Evolutionary conservation across 1,140 invertebrate genomes (phyloP).

Genomic region (Sinella curviseta): DNA sequence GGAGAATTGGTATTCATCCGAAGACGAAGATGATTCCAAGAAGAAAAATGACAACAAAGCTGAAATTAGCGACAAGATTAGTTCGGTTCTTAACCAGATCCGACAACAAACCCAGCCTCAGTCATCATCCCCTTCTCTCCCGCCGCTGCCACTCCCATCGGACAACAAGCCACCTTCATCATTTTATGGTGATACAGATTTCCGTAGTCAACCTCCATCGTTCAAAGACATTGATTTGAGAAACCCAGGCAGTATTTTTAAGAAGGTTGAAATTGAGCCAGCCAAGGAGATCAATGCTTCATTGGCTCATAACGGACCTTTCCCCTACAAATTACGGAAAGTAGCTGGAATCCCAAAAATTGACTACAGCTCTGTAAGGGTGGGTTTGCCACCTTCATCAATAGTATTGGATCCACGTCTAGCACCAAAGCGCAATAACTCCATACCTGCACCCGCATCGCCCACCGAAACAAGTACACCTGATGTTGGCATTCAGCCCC

Average conservation of each 20-base stretch:
- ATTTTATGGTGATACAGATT: slow-evolving; percentile 59
- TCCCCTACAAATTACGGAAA: slow-evolving; percentile 66
- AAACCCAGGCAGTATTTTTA: slow-evolving; percentile 29
- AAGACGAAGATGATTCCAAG: slow-evolving; percentile 71
- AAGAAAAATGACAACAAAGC: slow-evolving; percentile 64
- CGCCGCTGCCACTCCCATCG: not conserved
- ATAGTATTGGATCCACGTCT: slow-evolving; percentile 40
- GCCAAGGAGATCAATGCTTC: slow-evolving; percentile 83
- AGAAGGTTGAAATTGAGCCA: slow-evolving; percentile 65
- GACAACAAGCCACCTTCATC: not conserved
- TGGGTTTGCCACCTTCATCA: slow-evolving; percentile 55
- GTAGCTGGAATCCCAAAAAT: slow-evolving; percentile 68
- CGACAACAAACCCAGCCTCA: slow-evolving; percentile 14
- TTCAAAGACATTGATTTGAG: slow-evolving; percentile 45
- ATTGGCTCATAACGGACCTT: slow-evolving; percentile 71
- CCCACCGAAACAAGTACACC: not conserved
- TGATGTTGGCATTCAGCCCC: not conserved
- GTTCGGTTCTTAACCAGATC: slow-evolving; percentile 9
- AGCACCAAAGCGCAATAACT: not conserved
- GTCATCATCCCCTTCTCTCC: not conserved
- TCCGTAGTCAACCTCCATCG: slow-evolving; percentile 50
- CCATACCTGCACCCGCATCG: not conserved
- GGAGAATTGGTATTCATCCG: slow-evolving; percentile 50
- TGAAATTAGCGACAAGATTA: slow-evolving; percentile 18
- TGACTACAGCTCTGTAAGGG: slow-evolving; percentile 71